Base-by-base conservation (phyloP, 2,113 vertebrate genomes). In the Hiodon alosoides region DNA sequence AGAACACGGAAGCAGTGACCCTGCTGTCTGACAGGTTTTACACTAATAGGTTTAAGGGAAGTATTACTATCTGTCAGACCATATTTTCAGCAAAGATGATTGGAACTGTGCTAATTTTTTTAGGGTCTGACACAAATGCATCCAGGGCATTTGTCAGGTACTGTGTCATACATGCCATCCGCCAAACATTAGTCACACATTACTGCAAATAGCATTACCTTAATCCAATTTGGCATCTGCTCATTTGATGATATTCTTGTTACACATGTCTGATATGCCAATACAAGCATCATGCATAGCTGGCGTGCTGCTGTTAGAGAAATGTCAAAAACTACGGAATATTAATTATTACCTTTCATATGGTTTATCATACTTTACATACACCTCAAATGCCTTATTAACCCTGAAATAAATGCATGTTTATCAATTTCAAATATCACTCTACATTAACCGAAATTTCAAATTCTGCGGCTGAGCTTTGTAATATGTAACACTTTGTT, bases 161-260 rank as follows among this genome's bases (percentile, higher is more conserved):
- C 78, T 81, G 74, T 80, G 82, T 85, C 82, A 81, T 82, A 83
- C 85, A 84, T 77, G 79, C 76, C 84, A 76, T 82, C 71, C 83
- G 80, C 76, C 84, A 80, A 84, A 84, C 86, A 87, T 90, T 90
- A 88, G 85, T 83, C 87, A 88, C 87, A 85, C 84, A 81, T 89
- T 90, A 87, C 81, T 86, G 84, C 82, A 87, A 90, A 91, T 87
- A 83, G 78, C 85, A 90, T 91, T 88, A 90, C 84, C 66, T 81
- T 91, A 90, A 91, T 90, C 71, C 6, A 16, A 87, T 90, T 90
- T 73, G 48, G 77, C 85, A 10, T 77, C 81, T 80, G 84, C 79
- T 90, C 83, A 89, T 90, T 85, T 57, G 84, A 90, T 88, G 86
- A 87, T 77, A 79, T 61, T 86, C 88, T 89, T 88, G 87, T 90